Conservation (phyloP, 2,113 vertebrate genomes). For the Cololabis saira region DNA sequence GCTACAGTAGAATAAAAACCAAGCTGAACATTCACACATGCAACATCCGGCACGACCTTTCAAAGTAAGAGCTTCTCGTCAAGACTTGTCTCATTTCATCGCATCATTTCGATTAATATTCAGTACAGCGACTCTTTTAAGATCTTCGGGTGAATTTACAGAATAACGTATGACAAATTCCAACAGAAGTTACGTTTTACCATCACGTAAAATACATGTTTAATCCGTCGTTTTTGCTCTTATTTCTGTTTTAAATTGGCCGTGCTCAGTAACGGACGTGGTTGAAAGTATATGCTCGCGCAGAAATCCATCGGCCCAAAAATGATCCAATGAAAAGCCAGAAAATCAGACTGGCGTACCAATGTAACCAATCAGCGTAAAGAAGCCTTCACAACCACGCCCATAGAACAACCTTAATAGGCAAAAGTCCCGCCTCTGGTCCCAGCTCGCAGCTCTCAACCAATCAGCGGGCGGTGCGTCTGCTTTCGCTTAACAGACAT, state of each 20-base stretch:
- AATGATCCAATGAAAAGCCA: slow-evolving; percentile 49
- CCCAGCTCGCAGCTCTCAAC: not conserved
- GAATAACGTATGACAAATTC: too few relatives aligned
- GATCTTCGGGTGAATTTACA: too few relatives aligned
- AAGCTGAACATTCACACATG: not conserved
- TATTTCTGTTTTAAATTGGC: slow-evolving; percentile 11
- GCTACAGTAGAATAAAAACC: not conserved
- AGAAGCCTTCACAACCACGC: too few relatives aligned
- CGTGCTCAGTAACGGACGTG: slow-evolving; percentile 30
- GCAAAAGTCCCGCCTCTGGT: not conserved
- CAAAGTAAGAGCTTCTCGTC: slow-evolving; percentile 23
- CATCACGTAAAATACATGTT: too few relatives aligned
- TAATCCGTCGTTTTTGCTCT: too few relatives aligned
- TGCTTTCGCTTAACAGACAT: slow-evolving; percentile 14
- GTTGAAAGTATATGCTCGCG: slow-evolving; percentile 42
- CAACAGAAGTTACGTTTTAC: too few relatives aligned
- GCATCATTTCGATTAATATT: too few relatives aligned
- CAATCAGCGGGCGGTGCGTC: slow-evolving; percentile 67
- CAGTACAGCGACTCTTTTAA: too few relatives aligned
- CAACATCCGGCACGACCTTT: slow-evolving; percentile 16
- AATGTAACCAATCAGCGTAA: slow-evolving; percentile 32
- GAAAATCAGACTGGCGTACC: slow-evolving; percentile 3
- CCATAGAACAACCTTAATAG: too few relatives aligned
- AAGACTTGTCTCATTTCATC: too few relatives aligned
- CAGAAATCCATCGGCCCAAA: slow-evolving; percentile 2